phyloP scores from a whole-genome alignment of 1,140 invertebrate genomes.

The Portunus trituberculatus region DNA sequence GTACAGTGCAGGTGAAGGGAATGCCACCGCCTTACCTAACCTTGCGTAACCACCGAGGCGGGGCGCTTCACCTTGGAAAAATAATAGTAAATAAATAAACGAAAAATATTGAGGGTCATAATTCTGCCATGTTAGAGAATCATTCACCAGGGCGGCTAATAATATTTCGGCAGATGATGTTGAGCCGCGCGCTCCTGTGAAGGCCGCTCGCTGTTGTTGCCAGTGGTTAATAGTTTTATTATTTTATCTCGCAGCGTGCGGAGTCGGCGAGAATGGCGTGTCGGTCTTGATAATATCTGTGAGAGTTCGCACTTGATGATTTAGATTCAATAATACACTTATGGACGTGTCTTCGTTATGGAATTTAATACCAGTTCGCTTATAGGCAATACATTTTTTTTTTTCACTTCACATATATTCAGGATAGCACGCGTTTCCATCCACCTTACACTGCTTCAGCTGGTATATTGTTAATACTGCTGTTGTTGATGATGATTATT shows the following conservation, averaged over 20 bases:
- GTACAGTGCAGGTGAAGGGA: too few species aligned
- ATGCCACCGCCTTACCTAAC: too few species aligned
- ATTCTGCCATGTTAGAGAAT: background rate
- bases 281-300: too few species aligned
- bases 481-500: too few species aligned
- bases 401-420: background rate
- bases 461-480: background rate
- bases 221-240: constrained; percentile 13
- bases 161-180: constrained; percentile 17
- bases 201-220: background rate
- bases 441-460: background rate
- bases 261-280: background rate
- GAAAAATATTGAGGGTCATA: background rate
- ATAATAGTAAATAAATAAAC: background rate
- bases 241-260: background rate
- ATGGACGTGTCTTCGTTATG: background rate
- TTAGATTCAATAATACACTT: too few species aligned
- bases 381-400: background rate
- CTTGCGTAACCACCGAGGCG: too few species aligned
- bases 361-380: background rate
- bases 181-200: background rate
- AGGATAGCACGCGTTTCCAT: background rate
- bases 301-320: too few species aligned
- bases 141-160: background rate
- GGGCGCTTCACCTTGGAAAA: too few species aligned